phyloP scores from a whole-genome alignment of 1,140 invertebrate genomes.

The Drosophila pectinifera region DNA sequence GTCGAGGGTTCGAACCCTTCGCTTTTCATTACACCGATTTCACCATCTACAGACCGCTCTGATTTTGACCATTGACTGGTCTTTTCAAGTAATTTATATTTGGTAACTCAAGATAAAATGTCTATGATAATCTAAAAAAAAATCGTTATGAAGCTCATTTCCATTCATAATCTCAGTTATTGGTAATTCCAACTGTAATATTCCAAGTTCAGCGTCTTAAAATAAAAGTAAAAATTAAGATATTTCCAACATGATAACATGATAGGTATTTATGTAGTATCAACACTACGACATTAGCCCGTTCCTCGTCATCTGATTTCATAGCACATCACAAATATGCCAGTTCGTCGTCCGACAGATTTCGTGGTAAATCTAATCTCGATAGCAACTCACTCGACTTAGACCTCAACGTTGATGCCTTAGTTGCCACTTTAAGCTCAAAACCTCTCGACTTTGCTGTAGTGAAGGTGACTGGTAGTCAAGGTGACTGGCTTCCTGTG shows the following conservation, averaged over 20 bases:
- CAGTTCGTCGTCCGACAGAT: too few relatives aligned
- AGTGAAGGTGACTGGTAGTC: too few relatives aligned
- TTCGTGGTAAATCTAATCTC: too few relatives aligned
- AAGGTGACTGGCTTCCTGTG: too few relatives aligned
- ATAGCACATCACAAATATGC: too few relatives aligned
- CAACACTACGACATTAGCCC: too few relatives aligned
- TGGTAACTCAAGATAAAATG: constrained; percentile 92
- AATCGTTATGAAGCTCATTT: constrained; percentile 87
- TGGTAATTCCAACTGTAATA: constrained; percentile 88
- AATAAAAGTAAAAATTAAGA: constrained; percentile 45
- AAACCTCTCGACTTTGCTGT: too few relatives aligned
- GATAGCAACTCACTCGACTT: too few relatives aligned
- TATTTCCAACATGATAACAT: constrained; percentile 7
- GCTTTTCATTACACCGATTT: constrained; percentile 90
- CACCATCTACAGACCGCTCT: constrained; percentile 87
- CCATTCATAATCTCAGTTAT: constrained; percentile 88
- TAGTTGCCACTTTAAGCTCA: too few relatives aligned
- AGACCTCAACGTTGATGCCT: too few relatives aligned
- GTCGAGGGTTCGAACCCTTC: too few relatives aligned
- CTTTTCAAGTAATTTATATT: constrained; percentile 90
- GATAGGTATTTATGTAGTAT: constrained; percentile 70
- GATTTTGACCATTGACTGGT: constrained; percentile 88
- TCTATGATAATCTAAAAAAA: constrained; percentile 88
- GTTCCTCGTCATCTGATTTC: too few relatives aligned
- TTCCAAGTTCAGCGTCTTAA: constrained; percentile 88